Evolutionary conservation across 2,888 invertebrate genomes (phyloP).

Genomic region (Hypercompe scribonia): DNA sequence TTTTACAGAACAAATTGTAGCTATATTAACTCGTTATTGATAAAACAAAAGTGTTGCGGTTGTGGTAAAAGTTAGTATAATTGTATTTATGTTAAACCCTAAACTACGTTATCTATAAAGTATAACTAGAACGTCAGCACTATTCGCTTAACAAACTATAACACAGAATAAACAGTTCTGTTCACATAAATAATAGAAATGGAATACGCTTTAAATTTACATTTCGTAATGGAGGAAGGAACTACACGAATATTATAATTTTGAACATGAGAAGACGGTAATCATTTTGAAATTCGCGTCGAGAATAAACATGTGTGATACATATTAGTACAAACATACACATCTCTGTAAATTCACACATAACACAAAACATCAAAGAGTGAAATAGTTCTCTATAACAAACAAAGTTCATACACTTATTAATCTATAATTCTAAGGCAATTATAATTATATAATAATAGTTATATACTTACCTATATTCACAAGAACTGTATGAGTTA

Average conservation of each 20-base stretch:
- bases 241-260: constrained; percentile 24
- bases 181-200: constrained; percentile 10
- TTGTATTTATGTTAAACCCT: not conserved
- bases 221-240: not conserved
- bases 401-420: not conserved
- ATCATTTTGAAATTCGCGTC: constrained; percentile 25
- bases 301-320: constrained; percentile 27
- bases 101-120: constrained; percentile 3
- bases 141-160: constrained; percentile 13
- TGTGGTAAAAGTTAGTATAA: not conserved
- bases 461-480: not conserved
- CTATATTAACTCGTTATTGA: not conserved
- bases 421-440: not conserved
- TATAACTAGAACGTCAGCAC: not conserved
- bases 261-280: constrained; percentile 20
- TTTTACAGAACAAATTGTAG: not conserved
- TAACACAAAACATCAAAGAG: not conserved
- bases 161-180: constrained; percentile 13
- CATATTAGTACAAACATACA: not conserved
- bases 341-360: not conserved
- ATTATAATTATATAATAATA: not conserved
- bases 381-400: not conserved
- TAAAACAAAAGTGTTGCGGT: not conserved
- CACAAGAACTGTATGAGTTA: too few relatives aligned
- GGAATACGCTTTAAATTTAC: constrained; percentile 10